Percentiles rank a stretch among this genome's conserved stretches.
Evolutionary conservation across 2,888 invertebrate genomes (phyloP).

Genomic region (Andrena dorsata): DNA sequence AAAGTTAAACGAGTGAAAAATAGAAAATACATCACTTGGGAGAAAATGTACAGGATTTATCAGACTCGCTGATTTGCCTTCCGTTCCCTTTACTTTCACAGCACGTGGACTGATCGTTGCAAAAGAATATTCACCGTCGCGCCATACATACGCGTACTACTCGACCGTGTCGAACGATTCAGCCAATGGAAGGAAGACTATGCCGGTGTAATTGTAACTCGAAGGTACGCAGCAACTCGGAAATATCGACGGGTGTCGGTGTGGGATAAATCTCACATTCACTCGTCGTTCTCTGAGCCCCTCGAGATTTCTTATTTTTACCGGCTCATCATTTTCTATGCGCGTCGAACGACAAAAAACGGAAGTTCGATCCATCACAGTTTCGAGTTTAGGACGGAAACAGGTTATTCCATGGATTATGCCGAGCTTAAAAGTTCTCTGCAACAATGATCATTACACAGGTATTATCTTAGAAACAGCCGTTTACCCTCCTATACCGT

Average conservation of each 20-base stretch:
- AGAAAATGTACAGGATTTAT: slow-evolving; percentile 40
- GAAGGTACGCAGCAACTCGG: slow-evolving; percentile 7
- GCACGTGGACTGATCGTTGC: too few species aligned
- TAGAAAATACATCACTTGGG: slow-evolving; percentile 39
- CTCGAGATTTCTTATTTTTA: slow-evolving; percentile 23
- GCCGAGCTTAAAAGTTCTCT: slow-evolving; percentile 85
- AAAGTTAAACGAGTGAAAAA: not conserved
- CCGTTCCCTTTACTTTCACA: not conserved
- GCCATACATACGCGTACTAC: not conserved
- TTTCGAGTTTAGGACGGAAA: slow-evolving; percentile 81
- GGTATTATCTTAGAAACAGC: slow-evolving; percentile 40
- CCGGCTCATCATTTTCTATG: slow-evolving; percentile 24
- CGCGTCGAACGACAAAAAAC: slow-evolving; percentile 34
- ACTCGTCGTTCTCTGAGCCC: slow-evolving; percentile 6
- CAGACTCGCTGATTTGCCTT: not conserved
- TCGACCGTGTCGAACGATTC: not conserved
- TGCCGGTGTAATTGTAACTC: slow-evolving; percentile 12
- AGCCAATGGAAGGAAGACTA: slow-evolving; percentile 41
- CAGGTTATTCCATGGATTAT: slow-evolving; percentile 75
- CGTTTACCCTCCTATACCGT: not conserved
- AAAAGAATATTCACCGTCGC: not conserved
- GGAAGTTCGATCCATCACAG: slow-evolving; percentile 80
- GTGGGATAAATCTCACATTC: not conserved
- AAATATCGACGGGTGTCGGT: slow-evolving; percentile 6
- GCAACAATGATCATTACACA: slow-evolving; percentile 67